phyloP scores from a whole-genome alignment of 1,140 invertebrate genomes.

The Lordiphosa mommai region DNA sequence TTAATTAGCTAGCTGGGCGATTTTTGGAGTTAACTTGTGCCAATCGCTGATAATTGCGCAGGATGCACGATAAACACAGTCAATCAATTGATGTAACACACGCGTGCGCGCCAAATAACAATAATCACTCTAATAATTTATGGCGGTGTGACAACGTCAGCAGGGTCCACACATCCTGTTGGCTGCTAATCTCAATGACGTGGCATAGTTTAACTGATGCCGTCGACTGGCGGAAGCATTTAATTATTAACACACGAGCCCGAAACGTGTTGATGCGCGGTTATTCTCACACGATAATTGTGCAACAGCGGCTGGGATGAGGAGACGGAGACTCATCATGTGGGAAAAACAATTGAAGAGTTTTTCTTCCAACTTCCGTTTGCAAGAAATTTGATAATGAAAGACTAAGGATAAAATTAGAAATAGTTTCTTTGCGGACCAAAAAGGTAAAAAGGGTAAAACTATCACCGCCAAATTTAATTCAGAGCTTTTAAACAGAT shows the following conservation, averaged over 20 bases:
- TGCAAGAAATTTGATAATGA: no score
- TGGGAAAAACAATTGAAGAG: no score
- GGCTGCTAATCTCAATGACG: constrained; percentile 44
- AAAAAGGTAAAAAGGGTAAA: no score
- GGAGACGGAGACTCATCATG: no score
- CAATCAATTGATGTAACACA: constrained; percentile 43
- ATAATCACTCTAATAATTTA: constrained; percentile 11
- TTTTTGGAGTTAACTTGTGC: background rate
- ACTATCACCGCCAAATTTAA: no score
- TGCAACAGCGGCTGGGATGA: constrained; percentile 21
- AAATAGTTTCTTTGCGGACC: no score
- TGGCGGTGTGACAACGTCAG: constrained; percentile 1
- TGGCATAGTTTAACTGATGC: constrained; percentile 32
- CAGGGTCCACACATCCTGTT: constrained; percentile 35
- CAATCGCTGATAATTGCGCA: constrained; percentile 26
- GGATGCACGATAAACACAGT: constrained; percentile 35
- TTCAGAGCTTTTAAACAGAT: no score
- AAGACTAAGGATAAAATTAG: no score
- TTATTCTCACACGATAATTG: constrained; percentile 43
- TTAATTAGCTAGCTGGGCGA: constrained; percentile 50
- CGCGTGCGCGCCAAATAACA: constrained; percentile 12
- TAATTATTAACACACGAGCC: constrained; percentile 59
- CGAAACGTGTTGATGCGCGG: constrained; percentile 35
- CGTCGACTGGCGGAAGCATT: constrained; percentile 47
- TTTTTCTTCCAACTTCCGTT: no score